Conservation (phyloP, 2,113 vertebrate species). For the Ascaphus truei region DNA sequence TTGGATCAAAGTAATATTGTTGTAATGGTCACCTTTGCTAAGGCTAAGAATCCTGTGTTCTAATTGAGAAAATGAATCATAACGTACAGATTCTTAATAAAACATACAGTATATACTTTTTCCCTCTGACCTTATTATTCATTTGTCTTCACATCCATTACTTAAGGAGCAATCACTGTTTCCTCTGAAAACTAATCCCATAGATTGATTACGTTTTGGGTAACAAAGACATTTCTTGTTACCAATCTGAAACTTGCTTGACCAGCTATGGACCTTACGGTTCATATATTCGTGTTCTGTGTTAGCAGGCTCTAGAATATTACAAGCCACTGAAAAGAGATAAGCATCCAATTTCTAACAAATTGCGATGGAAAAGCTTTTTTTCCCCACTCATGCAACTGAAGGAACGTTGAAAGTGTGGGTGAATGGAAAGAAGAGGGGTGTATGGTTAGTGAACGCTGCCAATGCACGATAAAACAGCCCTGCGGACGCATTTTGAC, state of each 20-base stretch:
- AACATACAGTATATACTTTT: too few relatives aligned
- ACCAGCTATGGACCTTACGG: background rate
- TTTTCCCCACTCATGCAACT: background rate
- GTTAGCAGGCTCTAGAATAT: background rate
- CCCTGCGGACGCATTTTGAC: too few relatives aligned
- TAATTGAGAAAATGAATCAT: too few relatives aligned
- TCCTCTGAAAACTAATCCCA: background rate
- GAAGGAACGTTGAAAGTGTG: background rate
- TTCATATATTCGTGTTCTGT: background rate
- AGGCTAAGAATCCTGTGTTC: too few relatives aligned
- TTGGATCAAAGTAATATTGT: too few relatives aligned
- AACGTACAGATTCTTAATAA: too few relatives aligned
- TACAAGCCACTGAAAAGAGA: background rate
- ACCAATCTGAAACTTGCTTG: background rate
- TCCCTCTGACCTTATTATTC: too few relatives aligned
- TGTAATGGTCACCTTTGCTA: too few relatives aligned
- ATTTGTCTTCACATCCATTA: background rate
- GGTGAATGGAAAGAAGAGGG: background rate
- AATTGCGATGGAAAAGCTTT: too few relatives aligned
- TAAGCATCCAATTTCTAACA: background rate
- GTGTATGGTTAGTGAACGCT: too few relatives aligned
- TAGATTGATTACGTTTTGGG: slow-evolving; percentile 24
- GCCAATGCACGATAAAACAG: too few relatives aligned
- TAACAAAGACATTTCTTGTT: slow-evolving; percentile 26
- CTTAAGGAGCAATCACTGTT: background rate